A percentile compares a stretch with the other conserved stretches of the same genome.
Conservation (phyloP, 1,140 invertebrate species). For the Drosophila murphyi region DNA sequence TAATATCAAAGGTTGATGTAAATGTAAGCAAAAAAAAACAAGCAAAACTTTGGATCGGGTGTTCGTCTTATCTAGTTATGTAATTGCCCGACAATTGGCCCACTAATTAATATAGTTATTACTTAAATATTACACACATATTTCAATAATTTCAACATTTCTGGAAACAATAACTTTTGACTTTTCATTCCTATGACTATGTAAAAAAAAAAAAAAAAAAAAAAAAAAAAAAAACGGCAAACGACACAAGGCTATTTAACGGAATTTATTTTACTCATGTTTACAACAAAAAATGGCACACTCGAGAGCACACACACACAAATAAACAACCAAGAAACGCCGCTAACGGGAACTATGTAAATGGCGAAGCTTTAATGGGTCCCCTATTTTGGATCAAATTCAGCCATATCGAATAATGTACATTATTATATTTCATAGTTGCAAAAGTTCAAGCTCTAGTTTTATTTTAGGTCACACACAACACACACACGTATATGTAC, state of each 20-base stretch:
- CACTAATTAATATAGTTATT: conserved; percentile 7
- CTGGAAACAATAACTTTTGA: neutral
- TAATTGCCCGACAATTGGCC: neutral
- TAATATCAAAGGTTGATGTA: conserved; percentile 13
- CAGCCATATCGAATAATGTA: conserved; percentile 55
- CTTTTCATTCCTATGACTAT: conserved; percentile 3
- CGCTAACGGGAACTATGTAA: conserved; percentile 24
- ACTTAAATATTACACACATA: neutral
- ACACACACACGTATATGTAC: conserved; percentile 17
- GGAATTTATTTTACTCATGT: conserved; percentile 16
- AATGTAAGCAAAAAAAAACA: conserved; percentile 4
- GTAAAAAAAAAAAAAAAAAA: neutral
- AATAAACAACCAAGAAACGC: conserved; percentile 8
- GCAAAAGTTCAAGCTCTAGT: conserved; percentile 23
- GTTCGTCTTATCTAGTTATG: neutral
- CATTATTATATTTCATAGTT: conserved; percentile 40
- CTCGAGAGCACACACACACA: conserved; percentile 8
- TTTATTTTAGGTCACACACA: conserved; percentile 25
- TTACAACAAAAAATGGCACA: neutral
- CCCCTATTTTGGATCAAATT: conserved; percentile 26
- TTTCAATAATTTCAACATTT: conserved; percentile 3
- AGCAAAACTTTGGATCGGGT: neutral
- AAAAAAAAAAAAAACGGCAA: neutral
- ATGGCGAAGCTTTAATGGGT: conserved; percentile 44
- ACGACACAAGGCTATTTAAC: neutral